Base-by-base conservation (phyloP, 1,140 invertebrate genomes). In the Drepana arcuata region DNA sequence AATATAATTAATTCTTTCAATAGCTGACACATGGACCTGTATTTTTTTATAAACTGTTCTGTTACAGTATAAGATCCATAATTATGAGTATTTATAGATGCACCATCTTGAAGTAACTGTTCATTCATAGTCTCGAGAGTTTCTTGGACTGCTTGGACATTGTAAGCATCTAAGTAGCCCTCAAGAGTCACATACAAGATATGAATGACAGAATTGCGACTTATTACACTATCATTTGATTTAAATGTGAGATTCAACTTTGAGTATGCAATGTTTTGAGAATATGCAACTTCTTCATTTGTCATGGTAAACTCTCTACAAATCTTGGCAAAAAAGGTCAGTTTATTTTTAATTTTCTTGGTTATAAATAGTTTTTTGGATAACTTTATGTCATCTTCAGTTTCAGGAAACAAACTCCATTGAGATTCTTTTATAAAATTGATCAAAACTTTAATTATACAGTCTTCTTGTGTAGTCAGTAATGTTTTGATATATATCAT, bases 161-260 rank as follows among this genome's bases (percentile, higher is more conserved):
- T 64, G 26, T 64, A 74, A 12, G 61, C 45, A 39, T 74, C 61
- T 30, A 79, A 48, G 48, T 60, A 74, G 7, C 70, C 62, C 18
- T 64, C 45, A 10, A 79, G 42, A 31, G 58, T 55, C 10, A 67
- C 50, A 36, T 58, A 74, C 14, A 77, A 37, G 6, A 40, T 23
- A 11, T 44, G 43, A n/a, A 65, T 41, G 14, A 69, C 29, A 40
- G 55, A 32, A 38, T 35, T 54, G 26, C 55, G 34, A 26, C 40
- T 41, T 29, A 48, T 33, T 16, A 45, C 7, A 15, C 42, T 14
- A 23, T 27, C 5, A 23, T 28, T 33, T n/a, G n/a, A 4, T 26
- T 9, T 18, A 12, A 7, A 12, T n/a, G 11, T 43, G 14, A 2
- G 11, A 25, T 46, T 28, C 9, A 48, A 14, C 41, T 61, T 67